Percentiles rank a stretch among this genome's conserved stretches.
Evolutionary conservation across 2,797 vertebrate species (phyloP).

Genomic region (Acropternis orthonyx): DNA sequence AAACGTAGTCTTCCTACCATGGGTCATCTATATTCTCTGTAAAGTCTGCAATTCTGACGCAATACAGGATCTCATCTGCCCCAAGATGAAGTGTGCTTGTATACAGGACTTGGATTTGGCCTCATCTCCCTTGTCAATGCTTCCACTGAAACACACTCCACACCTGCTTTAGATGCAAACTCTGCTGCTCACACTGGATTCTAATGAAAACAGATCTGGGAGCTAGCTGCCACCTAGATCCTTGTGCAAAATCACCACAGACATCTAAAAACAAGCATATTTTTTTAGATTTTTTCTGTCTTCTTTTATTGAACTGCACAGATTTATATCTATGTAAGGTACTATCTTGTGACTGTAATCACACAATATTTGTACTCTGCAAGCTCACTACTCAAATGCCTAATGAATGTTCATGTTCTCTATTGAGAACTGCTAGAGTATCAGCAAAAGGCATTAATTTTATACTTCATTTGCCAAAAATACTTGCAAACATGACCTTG

Average conservation of each 20-base stretch:
- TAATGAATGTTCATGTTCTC: not conserved
- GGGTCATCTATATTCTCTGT: not conserved
- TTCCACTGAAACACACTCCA: not conserved
- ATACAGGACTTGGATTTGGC: not conserved
- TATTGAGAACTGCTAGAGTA: slow-evolving; percentile 7
- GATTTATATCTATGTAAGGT: slow-evolving; percentile 3
- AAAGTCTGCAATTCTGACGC: not conserved
- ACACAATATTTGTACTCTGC: slow-evolving; percentile 4
- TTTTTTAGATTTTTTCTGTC: slow-evolving; percentile 31
- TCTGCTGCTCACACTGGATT: not conserved
- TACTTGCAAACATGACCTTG: not conserved
- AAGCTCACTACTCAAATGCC: slow-evolving; percentile 39
- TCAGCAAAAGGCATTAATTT: slow-evolving; percentile 58
- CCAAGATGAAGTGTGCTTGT: not conserved
- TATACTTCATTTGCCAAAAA: not conserved
- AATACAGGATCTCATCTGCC: not conserved
- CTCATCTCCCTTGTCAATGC: not conserved
- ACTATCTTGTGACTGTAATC: not conserved
- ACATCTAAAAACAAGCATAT: slow-evolving; percentile 28
- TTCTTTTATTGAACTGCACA: slow-evolving; percentile 35
- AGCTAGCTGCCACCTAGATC: not conserved
- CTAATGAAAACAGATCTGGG: not conserved
- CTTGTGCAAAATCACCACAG: not conserved
- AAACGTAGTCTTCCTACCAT: not conserved
- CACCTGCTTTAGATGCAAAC: slow-evolving; percentile 26